phyloP scores from a whole-genome alignment of 2,797 vertebrate genomes.

The Rousettus madagascariensis region DNA sequence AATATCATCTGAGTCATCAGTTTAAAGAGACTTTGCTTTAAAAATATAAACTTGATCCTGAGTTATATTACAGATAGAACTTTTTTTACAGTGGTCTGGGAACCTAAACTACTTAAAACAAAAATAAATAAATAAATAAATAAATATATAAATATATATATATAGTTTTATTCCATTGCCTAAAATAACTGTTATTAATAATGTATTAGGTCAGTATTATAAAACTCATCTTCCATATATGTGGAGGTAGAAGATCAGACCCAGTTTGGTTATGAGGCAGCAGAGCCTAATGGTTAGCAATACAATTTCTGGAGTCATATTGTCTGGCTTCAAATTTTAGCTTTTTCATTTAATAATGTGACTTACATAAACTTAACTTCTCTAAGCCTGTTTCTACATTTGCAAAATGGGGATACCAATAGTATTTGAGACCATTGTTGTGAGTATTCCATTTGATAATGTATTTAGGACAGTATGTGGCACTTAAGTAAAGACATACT shows the following conservation, averaged over 20 bases:
- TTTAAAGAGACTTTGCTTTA: constrained; percentile 54
- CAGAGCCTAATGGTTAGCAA: not conserved
- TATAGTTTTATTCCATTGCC: not conserved
- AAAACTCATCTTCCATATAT: not conserved
- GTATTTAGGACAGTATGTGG: not conserved
- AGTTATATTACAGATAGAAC: constrained; percentile 26
- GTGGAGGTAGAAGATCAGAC: constrained; percentile 20
- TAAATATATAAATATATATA: too few relatives aligned
- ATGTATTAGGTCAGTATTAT: not conserved
- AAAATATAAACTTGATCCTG: constrained; percentile 57
- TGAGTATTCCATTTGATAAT: not conserved
- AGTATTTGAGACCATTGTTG: not conserved
- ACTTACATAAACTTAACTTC: not conserved
- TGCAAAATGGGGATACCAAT: constrained; percentile 21
- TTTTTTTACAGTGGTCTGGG: not conserved
- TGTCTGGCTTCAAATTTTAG: constrained; percentile 24
- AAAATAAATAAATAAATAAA: too few relatives aligned
- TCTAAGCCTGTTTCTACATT: constrained; percentile 8
- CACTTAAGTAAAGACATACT: not conserved
- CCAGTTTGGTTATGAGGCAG: not conserved
- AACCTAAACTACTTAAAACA: not conserved
- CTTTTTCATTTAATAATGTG: constrained; percentile 6
- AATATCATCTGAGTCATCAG: not conserved
- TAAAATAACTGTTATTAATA: constrained; percentile 54
- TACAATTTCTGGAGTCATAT: constrained; percentile 21